Conservation (phyloP, 2,888 invertebrate genomes). For the Trichopria drosophilae region DNA sequence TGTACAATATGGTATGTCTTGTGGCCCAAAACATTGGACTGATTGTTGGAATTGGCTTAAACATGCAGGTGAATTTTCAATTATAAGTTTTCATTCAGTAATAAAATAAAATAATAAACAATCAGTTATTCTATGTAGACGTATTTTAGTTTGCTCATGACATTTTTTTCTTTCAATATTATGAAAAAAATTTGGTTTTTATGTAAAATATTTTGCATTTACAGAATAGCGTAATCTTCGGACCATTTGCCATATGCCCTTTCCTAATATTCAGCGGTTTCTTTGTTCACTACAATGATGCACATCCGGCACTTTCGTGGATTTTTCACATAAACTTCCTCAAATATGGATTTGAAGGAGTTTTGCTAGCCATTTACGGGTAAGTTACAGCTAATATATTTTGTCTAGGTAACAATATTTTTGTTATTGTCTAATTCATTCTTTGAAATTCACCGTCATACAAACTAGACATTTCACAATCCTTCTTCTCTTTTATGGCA, state of each 20-base stretch:
- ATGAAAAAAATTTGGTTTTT: too few relatives aligned
- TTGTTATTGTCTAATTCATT: too few relatives aligned
- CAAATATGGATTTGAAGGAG: conserved; percentile 85
- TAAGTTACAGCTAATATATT: conserved; percentile 32
- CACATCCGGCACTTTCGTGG: conserved; percentile 79
- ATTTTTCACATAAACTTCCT: conserved; percentile 85
- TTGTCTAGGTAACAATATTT: neutral
- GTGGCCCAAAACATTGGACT: conserved; percentile 86
- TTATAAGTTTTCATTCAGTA: conserved; percentile 2
- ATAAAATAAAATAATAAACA: conserved; percentile 1
- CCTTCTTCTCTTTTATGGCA: neutral
- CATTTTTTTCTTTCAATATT: too few relatives aligned
- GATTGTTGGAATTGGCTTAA: conserved; percentile 80
- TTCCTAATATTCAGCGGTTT: conserved; percentile 91
- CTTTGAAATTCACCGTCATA: too few relatives aligned
- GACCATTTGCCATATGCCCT: conserved; percentile 84
- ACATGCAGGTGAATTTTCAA: conserved; percentile 66
- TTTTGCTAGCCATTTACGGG: conserved; percentile 78
- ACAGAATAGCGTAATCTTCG: conserved; percentile 86
- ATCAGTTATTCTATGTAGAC: neutral
- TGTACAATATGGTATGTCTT: conserved; percentile 76
- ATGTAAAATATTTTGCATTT: conserved; percentile 25
- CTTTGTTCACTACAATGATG: conserved; percentile 82
- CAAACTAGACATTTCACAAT: too few relatives aligned
- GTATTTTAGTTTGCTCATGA: neutral